Evolutionary conservation across 1,140 invertebrate genomes (phyloP).

Genomic region (Saxidomus purpurata): DNA sequence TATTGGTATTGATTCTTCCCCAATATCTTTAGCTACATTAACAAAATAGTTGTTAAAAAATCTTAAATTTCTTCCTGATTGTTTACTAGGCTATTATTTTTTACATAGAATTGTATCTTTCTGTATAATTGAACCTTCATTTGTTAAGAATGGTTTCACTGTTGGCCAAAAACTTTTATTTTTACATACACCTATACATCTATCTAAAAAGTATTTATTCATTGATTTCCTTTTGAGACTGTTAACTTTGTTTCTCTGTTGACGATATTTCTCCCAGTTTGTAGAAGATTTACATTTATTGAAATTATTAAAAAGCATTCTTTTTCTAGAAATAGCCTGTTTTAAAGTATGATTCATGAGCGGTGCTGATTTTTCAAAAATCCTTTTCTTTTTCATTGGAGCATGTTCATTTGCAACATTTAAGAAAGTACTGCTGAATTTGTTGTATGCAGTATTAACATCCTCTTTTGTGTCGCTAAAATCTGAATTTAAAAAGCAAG

Average conservation of each 20-base stretch:
- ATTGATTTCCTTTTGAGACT: too few species aligned
- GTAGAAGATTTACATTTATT: not conserved
- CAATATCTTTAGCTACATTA: conserved; percentile 35
- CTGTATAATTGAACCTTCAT: conserved; percentile 54
- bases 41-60: conserved; percentile 51
- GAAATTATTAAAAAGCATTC: too few species aligned
- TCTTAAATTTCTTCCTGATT: not conserved
- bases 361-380: not conserved
- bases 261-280: not conserved
- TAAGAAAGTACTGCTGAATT: too few species aligned
- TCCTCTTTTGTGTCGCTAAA: too few species aligned
- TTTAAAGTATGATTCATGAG: not conserved
- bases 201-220: too few species aligned
- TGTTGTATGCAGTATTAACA: too few species aligned
- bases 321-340: too few species aligned
- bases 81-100: conserved; percentile 54
- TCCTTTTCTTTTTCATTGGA: not conserved
- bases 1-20: not conserved
- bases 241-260: not conserved
- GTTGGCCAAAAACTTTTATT: not conserved
- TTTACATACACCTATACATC: not conserved
- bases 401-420: too few species aligned
- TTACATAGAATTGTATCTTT: conserved; percentile 49
- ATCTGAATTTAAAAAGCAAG: too few species aligned
- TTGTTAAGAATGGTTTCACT: conserved; percentile 56